Base-by-base conservation (phyloP, 2,113 vertebrate species). In the Copsychus sechellarum region DNA sequence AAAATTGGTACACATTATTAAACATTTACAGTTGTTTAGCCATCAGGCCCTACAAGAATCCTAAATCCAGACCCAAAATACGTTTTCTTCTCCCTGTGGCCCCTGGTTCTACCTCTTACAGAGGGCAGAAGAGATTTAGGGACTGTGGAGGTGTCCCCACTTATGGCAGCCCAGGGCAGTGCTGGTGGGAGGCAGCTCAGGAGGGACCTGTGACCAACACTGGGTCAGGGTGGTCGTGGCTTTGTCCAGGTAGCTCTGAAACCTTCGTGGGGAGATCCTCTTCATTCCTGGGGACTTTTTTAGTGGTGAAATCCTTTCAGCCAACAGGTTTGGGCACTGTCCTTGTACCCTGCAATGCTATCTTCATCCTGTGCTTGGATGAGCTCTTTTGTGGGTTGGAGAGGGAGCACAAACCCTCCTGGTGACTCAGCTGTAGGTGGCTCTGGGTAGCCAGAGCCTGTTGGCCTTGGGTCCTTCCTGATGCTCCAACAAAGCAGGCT, bases 1-100 rank as follows among this genome's bases (percentile, higher is more conserved):
- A 90, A 94, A 94, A 90, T 5, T 62, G n/a, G 65, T 83, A 73
- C 42, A n/a, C 9, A 3, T 62, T 86, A 72, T 81, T 81, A 93
- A 97, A 93, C 67, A 92, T 93, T 94, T 92, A 90, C 36, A 45
- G 36, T 85, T 87, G 48, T 91, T 94, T 90, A 87, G 51, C 71
- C 60, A 38, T 53, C 61, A 88, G 67, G 54, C 12, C 13, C 43
- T 58, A 73, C 15, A 62, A 66, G 53, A 88, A 88, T 34, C 42
- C 29, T 43, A 73, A 90, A 88, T 47, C 28, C 58, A 73, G 38
- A 58, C 40, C 53, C 51, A 48, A 66, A 84, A 36, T 18, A 5
- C 5, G 5, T 74, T 74, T 67, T 67, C 12, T 61, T 78, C 38
- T 90, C 61, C 48, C 45, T 31, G 6, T 42, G 28, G 12, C 6